Evolutionary conservation across 2,797 vertebrate genomes (phyloP).

Genomic region (Tachyglossus aculeatus): DNA sequence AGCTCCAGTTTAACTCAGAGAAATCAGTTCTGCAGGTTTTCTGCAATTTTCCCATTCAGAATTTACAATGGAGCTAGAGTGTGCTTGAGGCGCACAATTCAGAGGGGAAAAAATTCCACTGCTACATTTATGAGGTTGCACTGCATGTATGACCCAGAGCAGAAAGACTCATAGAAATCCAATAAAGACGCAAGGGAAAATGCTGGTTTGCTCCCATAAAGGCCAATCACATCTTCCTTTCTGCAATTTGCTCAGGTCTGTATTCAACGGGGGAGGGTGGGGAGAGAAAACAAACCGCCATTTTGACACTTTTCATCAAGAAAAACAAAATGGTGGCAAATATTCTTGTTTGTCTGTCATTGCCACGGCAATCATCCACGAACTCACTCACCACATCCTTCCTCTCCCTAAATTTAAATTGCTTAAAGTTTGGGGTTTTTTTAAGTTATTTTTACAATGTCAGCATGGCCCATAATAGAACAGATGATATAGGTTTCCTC

Average conservation of each 20-base stretch:
- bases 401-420: background rate
- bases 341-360: background rate
- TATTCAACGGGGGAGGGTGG: rapidly evolving
- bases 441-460: background rate
- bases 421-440: background rate
- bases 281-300: background rate
- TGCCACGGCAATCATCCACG: rapidly evolving
- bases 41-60: background rate
- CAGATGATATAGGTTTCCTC: background rate
- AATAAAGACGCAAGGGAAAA: background rate
- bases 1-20: background rate
- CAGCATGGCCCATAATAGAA: background rate
- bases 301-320: background rate
- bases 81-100: background rate
- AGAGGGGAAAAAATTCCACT: background rate
- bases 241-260: rapidly evolving
- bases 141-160: background rate
- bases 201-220: background rate
- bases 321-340: constrained; percentile 1
- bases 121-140: background rate
- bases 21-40: background rate
- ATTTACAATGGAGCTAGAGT: rapidly evolving
- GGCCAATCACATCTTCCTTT: background rate
- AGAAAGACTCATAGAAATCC: constrained; percentile 17
- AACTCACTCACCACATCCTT: background rate